phyloP scores from a whole-genome alignment of 2,797 vertebrate genomes.

The Sylvilagus floridanus region DNA sequence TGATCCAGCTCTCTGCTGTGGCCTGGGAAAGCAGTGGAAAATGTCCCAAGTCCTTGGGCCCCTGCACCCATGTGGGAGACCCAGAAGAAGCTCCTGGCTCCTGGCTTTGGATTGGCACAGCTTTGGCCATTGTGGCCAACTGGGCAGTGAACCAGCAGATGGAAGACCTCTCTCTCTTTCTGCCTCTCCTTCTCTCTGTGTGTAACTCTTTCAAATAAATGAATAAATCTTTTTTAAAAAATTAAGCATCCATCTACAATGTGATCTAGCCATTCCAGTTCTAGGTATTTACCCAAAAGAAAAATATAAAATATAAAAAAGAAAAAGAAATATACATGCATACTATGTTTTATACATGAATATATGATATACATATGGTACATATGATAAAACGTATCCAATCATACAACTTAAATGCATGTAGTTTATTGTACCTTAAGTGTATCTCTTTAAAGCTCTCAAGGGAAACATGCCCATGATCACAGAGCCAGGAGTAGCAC shows the following conservation, averaged over 20 bases:
- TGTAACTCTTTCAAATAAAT: too few relatives aligned
- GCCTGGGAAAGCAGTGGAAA: too few relatives aligned
- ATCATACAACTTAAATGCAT: neutral
- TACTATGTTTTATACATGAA: neutral
- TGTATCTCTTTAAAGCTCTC: neutral
- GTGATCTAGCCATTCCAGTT: neutral
- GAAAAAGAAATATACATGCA: neutral
- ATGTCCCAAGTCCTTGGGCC: too few relatives aligned
- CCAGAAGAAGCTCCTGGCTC: too few relatives aligned
- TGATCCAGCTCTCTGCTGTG: too few relatives aligned
- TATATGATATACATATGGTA: too few relatives aligned
- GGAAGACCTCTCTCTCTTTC: too few relatives aligned
- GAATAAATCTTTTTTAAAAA: neutral
- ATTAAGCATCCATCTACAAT: neutral
- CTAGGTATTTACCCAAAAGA: neutral
- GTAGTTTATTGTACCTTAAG: neutral
- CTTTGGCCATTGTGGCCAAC: too few relatives aligned
- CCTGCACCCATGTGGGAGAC: too few relatives aligned
- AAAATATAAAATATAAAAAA: neutral
- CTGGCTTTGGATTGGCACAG: too few relatives aligned
- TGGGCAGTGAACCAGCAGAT: too few relatives aligned
- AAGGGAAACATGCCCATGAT: neutral
- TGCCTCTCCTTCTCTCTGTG: too few relatives aligned
- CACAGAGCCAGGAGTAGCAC: neutral
- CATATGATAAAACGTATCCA: neutral